A percentile compares a stretch with the other conserved stretches of the same genome.
Evolutionary conservation across 2,888 invertebrate genomes (phyloP).

Genomic region (Drosophila hamatofila): DNA sequence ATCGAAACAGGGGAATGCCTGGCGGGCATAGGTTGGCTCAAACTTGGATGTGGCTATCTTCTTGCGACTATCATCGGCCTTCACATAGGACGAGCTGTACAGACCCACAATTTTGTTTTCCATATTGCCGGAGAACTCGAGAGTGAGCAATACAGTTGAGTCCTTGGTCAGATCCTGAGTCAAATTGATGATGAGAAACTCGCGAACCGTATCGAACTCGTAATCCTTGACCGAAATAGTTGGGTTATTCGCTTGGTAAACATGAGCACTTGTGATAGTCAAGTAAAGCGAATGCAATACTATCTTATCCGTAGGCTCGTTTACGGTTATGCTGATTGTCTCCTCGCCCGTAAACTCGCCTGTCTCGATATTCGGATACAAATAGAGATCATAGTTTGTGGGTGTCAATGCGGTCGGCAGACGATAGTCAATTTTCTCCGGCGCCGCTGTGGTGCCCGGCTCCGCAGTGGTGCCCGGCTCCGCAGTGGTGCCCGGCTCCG

Average conservation of each 20-base stretch:
- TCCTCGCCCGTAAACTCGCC: constrained; percentile 87
- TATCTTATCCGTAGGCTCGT: constrained; percentile 85
- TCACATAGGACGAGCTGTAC: constrained; percentile 89
- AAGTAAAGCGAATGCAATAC: constrained; percentile 88
- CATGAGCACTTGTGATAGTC: constrained; percentile 77
- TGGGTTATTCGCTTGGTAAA: constrained; percentile 59
- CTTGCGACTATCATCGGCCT: constrained; percentile 79
- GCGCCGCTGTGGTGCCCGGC: constrained; percentile 26
- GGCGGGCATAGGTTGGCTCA: constrained; percentile 96
- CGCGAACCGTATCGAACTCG: constrained; percentile 68
- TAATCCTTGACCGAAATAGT: constrained; percentile 57
- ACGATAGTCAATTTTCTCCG: constrained; percentile 83
- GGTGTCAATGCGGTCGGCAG: constrained; percentile 88
- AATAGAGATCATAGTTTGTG: constrained; percentile 88
- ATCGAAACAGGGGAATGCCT: constrained; percentile 98
- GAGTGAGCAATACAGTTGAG: constrained; percentile 45
- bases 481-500: constrained; percentile 36
- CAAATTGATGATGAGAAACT: constrained; percentile 81
- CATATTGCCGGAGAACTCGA: constrained; percentile 88
- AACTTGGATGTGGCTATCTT: constrained; percentile 96
- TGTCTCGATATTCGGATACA: constrained; percentile 88
- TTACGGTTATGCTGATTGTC: constrained; percentile 85
- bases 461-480: constrained; percentile 14
- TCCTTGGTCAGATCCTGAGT: constrained; percentile 52
- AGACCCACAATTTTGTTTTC: constrained; percentile 90